Evolutionary conservation across 2,797 vertebrate genomes (phyloP).

Genomic region (Pipistrellus pygmaeus): DNA sequence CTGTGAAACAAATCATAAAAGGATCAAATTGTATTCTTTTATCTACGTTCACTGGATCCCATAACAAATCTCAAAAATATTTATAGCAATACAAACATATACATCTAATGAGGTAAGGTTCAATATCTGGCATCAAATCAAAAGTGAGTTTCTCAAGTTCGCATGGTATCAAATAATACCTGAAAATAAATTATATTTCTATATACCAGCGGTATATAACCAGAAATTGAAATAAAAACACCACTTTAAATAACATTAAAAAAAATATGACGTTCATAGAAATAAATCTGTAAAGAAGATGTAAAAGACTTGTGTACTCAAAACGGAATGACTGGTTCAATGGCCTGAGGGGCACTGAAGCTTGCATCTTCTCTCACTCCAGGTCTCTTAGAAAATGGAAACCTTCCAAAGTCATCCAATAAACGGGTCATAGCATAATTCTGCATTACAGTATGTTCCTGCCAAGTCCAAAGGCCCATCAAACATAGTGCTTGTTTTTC

Average conservation of each 20-base stretch:
- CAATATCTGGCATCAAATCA: neutral
- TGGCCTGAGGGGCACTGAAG: neutral
- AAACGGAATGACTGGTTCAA: neutral
- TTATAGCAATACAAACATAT: neutral
- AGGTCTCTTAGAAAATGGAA: neutral
- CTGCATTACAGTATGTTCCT: neutral
- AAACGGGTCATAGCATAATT: neutral
- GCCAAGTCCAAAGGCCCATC: neutral
- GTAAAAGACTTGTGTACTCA: neutral
- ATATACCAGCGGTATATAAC: neutral
- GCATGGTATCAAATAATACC: neutral
- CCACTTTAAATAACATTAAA: neutral
- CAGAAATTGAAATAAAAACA: slow-evolving; percentile 22
- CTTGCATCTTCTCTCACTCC: neutral
- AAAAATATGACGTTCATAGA: neutral
- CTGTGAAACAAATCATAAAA: slow-evolving; percentile 17
- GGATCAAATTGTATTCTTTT: neutral
- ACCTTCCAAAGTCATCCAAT: neutral
- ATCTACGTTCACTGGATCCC: slow-evolving; percentile 1
- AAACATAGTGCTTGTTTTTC: neutral
- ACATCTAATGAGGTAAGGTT: neutral
- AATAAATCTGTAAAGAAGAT: slow-evolving; percentile 24
- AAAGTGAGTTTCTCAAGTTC: neutral
- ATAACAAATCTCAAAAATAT: slow-evolving; percentile 49
- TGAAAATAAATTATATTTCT: slow-evolving; percentile 49